A percentile compares a stretch with the other conserved stretches of the same genome.
These are phyloP conservation scores for Naja naja DNA, from an alignment of 2,113 vertebrate genomes.

Conservation along the genomic window DNA sequence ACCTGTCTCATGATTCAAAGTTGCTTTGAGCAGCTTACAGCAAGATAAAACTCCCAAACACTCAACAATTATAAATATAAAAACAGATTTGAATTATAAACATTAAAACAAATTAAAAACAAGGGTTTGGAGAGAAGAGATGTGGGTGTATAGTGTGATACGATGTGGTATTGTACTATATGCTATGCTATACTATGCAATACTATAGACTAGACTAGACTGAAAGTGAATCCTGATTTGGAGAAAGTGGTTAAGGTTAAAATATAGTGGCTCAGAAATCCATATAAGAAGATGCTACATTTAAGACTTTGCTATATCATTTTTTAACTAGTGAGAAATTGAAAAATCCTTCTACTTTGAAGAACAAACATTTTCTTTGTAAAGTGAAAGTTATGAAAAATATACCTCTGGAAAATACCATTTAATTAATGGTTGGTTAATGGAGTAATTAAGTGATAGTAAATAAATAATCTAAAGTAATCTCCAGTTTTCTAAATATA, in stretches of 20 bases:
- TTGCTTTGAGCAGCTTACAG: no score
- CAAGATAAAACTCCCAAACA: no score
- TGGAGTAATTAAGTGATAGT: not conserved
- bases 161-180: no score
- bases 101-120: no score
- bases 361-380: not conserved
- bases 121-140: no score
- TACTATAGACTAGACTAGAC: no score
- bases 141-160: no score
- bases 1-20: no score
- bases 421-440: not conserved
- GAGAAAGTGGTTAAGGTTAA: not conserved
- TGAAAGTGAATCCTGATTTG: not conserved
- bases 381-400: not conserved
- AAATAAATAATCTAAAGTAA: not conserved
- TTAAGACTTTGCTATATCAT: not conserved
- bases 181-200: no score
- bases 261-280: not conserved
- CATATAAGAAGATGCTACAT: not conserved
- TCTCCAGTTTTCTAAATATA: not conserved
- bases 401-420: not conserved
- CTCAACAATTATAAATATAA: no score
- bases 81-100: no score
- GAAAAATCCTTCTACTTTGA: not conserved
- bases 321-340: not conserved